These are phyloP conservation scores for Diplosoma virens DNA, from an alignment of 23 tunicate genomes.

Conservation along the genomic window DNA sequence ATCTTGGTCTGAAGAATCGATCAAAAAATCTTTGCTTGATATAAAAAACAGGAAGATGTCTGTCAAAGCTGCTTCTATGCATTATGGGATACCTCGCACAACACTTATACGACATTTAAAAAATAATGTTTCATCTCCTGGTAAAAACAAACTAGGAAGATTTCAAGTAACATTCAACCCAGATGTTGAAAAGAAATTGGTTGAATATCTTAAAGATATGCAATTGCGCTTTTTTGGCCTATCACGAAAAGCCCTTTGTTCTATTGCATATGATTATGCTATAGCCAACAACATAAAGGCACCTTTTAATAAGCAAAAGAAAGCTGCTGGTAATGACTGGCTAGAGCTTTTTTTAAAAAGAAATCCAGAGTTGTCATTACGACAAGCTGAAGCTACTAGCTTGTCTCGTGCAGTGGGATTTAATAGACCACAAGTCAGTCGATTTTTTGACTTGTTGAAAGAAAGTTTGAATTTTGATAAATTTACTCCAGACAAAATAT, in stretches of 20 bases:
- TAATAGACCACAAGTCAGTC: not conserved
- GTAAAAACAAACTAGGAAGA: not conserved
- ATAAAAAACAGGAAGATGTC: too few species aligned
- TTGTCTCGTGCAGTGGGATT: conserved; percentile 9
- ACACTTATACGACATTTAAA: not conserved
- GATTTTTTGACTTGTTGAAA: not conserved
- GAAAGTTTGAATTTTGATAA: not conserved
- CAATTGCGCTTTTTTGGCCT: conserved; percentile 8
- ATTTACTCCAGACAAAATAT: not conserved
- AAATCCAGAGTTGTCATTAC: conserved; percentile 5
- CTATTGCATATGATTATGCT: conserved; percentile 11
- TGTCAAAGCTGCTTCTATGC: too few species aligned
- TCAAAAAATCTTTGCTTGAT: too few species aligned
- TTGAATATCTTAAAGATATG: not conserved
- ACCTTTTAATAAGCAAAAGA: conserved; percentile 19
- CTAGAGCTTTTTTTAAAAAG: not conserved
- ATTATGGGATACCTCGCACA: not conserved
- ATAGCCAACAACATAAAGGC: conserved; percentile 2
- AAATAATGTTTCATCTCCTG: conserved; percentile 12
- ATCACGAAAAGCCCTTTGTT: conserved; percentile 6
- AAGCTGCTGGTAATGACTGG: conserved; percentile 20
- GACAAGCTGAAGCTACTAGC: conserved; percentile 6
- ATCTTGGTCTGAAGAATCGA: too few species aligned
- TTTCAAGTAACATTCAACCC: not conserved
- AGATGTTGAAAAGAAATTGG: not conserved